phyloP scores from a whole-genome alignment of 2,113 vertebrate species.

The Pithys albifrons region DNA sequence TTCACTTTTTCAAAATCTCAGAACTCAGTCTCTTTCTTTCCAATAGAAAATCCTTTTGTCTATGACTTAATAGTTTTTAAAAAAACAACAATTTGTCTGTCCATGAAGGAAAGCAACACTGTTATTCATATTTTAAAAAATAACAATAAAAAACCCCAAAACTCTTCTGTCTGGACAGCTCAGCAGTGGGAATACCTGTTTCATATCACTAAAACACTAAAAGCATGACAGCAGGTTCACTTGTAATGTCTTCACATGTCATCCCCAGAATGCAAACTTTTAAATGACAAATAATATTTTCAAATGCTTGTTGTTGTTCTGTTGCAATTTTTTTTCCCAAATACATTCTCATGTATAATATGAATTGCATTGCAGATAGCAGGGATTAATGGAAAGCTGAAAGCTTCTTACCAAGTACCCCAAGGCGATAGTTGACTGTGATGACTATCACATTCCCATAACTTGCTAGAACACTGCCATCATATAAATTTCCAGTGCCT shows the following conservation, averaged over 20 bases:
- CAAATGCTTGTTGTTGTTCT: not conserved
- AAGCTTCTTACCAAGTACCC: slow-evolving; percentile 93
- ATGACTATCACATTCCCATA: slow-evolving; percentile 99
- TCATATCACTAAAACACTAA: not conserved
- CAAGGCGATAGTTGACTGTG: slow-evolving; percentile 98
- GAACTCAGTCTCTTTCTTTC: not conserved
- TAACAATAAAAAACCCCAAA: fast-evolving
- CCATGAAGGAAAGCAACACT: not conserved
- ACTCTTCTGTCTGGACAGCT: not conserved
- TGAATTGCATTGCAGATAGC: slow-evolving; percentile 35
- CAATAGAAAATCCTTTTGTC: not conserved
- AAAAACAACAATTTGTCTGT: not conserved
- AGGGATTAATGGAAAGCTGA: slow-evolving; percentile 64
- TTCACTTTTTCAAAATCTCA: not conserved
- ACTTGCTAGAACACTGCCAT: slow-evolving; percentile 99
- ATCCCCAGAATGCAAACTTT: not conserved
- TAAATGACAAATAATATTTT: not conserved
- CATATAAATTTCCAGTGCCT: slow-evolving; percentile 98
- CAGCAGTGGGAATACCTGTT: not conserved
- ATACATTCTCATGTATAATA: not conserved
- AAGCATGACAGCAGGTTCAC: not conserved
- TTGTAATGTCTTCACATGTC: not conserved
- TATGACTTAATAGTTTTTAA: not conserved
- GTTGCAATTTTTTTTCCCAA: not conserved
- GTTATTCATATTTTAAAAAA: not conserved